Evolutionary conservation across 2,888 invertebrate species (phyloP).

Genomic region (Noctua janthina): DNA sequence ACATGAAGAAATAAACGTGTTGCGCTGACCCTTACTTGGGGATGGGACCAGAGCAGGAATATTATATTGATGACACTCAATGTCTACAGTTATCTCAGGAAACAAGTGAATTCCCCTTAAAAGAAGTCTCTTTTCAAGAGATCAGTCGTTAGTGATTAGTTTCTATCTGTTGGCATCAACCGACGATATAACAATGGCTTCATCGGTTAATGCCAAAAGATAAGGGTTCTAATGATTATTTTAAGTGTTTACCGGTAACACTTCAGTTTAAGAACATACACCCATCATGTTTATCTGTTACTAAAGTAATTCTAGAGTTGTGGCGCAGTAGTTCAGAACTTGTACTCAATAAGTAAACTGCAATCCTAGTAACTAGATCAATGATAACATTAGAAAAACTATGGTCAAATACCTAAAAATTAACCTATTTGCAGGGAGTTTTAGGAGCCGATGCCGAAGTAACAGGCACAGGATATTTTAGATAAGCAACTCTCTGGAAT

Average conservation of each 20-base stretch:
- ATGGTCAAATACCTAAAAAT: not conserved
- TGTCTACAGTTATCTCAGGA: not conserved
- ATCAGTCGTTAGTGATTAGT: not conserved
- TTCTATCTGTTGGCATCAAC: not conserved
- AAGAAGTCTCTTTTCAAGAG: no score
- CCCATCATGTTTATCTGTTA: not conserved
- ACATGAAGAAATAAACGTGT: not conserved
- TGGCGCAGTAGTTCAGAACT: not conserved
- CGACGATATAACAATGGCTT: not conserved
- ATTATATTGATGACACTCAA: not conserved
- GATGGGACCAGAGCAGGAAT: not conserved
- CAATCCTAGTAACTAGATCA: not conserved
- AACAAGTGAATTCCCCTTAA: not conserved
- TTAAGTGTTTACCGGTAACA: not conserved
- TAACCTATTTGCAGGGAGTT: not conserved
- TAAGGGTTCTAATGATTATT: not conserved
- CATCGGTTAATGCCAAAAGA: not conserved
- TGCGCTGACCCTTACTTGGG: not conserved
- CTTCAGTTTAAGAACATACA: slow-evolving; percentile 6
- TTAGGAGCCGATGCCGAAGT: not conserved
- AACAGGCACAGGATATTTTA: not conserved
- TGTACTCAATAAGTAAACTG: not conserved
- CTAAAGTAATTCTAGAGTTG: not conserved
- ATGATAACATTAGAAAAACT: not conserved
- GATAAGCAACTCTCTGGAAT: not conserved